Base-by-base conservation (phyloP, 2,888 invertebrate species). In the Rhagonycha lutea region DNA sequence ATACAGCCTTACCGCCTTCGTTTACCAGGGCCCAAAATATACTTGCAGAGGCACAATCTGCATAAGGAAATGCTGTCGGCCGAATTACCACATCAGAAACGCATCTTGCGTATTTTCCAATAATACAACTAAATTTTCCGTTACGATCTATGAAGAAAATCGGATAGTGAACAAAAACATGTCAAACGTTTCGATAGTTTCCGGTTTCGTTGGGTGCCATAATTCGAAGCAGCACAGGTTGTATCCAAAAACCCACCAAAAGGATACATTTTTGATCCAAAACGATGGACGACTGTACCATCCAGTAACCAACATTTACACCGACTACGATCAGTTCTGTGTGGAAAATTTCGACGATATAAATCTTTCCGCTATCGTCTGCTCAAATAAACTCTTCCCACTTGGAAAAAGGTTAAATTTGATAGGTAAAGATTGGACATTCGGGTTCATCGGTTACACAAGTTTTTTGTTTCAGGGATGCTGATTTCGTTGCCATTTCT, bases 401-500 rank as follows among this genome's bases (percentile, higher is more conserved):
- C 61, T 72, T 24, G 23, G 26, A 10, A 18, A 12, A 24, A 11
- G 60, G 24, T 14, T 72, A 11, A 72, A 72, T 47, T 60, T 61
- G 5, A 14, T 72, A 14, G 72, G 72, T 72, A 29, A 32, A 23
- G 32, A 1, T 60, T 8, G 3, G 4, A 4, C 8, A 65, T 4
- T 23, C n/a, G 0, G 14, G 24, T 9, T 14, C 23, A 12, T 18
- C 14, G 1, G 24, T 60, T 24, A 61, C 2, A 14, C 14, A 7
- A 14, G 12, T 10, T 82, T 76, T 85, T 86, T 69, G 73, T 82
- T 87, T 5, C 86, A 92, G 94, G 93, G 70, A 91, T 94, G 85
- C 86, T 93, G 2, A 88, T 94, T 23, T 94, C 94, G 2, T 90
- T 93, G 72, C 94, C 94, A 1, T 94, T 94, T 81, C 90, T 95